Evolutionary conservation across 2,888 invertebrate species (phyloP).

Genomic region (Scaptomyza reducta): DNA sequence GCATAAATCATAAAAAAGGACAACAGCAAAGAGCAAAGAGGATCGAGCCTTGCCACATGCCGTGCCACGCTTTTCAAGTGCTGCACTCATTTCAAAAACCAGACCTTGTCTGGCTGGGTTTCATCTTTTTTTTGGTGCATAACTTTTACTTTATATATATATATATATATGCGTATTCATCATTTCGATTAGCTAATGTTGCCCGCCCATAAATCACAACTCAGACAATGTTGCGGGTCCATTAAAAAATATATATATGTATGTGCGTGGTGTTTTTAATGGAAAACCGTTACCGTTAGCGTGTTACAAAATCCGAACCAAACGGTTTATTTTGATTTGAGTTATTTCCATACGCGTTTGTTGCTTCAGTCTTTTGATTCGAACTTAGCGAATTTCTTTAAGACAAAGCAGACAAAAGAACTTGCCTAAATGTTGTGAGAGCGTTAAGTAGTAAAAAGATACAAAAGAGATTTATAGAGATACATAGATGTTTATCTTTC

Average conservation of each 20-base stretch:
- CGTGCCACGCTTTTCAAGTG: constrained; percentile 56
- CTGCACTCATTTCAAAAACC: constrained; percentile 8
- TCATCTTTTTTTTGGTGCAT: constrained; percentile 34
- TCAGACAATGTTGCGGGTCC: constrained; percentile 47
- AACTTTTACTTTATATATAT: constrained; percentile 4
- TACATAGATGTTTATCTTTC: too few species aligned
- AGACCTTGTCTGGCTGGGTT: neutral
- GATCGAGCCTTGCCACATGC: constrained; percentile 32
- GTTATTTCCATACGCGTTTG: constrained; percentile 55
- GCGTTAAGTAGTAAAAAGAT: constrained; percentile 9
- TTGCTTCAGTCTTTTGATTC: constrained; percentile 64
- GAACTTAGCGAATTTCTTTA: neutral
- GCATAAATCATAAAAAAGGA: constrained; percentile 64
- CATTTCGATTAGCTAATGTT: constrained; percentile 71
- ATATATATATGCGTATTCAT: constrained; percentile 12
- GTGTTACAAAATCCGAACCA: constrained; percentile 60
- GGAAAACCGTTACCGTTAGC: constrained; percentile 54
- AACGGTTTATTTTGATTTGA: constrained; percentile 22
- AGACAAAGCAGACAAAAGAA: constrained; percentile 32
- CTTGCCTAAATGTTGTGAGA: constrained; percentile 5
- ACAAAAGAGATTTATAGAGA: too few species aligned
- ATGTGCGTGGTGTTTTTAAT: constrained; percentile 3
- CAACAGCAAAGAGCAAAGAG: constrained; percentile 9
- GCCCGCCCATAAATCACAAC: constrained; percentile 66
- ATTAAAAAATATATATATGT: constrained; percentile 32